A percentile compares a stretch with the other conserved stretches of the same genome.
These are phyloP conservation scores for Carabus problematicus DNA, from an alignment of 2,888 invertebrate species.

Conservation along the genomic window DNA sequence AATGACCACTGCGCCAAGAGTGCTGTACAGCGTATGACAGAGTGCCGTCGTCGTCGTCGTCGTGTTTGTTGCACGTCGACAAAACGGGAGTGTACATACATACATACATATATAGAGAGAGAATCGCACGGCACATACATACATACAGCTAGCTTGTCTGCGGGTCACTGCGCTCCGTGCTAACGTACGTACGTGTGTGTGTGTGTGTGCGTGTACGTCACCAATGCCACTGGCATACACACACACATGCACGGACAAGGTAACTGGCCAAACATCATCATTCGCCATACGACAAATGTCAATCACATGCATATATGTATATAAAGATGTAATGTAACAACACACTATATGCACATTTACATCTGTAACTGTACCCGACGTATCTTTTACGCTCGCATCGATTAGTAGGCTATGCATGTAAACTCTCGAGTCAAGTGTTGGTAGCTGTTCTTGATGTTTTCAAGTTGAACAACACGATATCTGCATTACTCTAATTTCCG, in stretches of 20 bases:
- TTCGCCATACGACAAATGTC: too few relatives aligned
- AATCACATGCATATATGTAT: too few relatives aligned
- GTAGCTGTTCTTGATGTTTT: constrained; percentile 27
- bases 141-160: constrained; percentile 13
- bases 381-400: too few relatives aligned
- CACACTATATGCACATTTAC: too few relatives aligned
- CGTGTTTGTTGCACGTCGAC: too few relatives aligned
- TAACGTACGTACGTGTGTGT: neutral
- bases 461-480: constrained; percentile 26
- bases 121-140: constrained; percentile 8
- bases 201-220: constrained; percentile 14
- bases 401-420: too few relatives aligned
- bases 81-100: constrained; percentile 9
- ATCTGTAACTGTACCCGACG: too few relatives aligned
- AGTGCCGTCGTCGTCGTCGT: neutral
- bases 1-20: too few relatives aligned
- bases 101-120: neutral
- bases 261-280: too few relatives aligned
- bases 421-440: neutral
- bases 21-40: constrained; percentile 1
- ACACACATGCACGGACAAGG: neutral
- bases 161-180: constrained; percentile 24
- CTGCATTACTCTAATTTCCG: constrained; percentile 26
- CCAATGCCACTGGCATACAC: constrained; percentile 24
- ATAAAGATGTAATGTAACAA: too few relatives aligned